These are phyloP conservation scores for Huso huso DNA, from an alignment of 2,797 vertebrate species.

Conservation along the genomic window DNA sequence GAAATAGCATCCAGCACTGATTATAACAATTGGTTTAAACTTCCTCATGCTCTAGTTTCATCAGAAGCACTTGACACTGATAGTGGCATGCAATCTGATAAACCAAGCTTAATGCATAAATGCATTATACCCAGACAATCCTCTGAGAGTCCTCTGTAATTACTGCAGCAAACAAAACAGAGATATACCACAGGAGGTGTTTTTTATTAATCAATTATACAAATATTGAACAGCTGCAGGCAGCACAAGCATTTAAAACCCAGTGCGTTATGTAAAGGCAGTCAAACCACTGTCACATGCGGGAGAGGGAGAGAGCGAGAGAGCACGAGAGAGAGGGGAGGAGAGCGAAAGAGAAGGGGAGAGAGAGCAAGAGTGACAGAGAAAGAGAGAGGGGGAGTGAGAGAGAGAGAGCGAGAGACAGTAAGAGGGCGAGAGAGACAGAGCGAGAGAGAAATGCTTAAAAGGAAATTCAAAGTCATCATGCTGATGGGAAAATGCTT, in stretches of 20 bases:
- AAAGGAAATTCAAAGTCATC: conserved; percentile 15
- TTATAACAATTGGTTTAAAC: background rate
- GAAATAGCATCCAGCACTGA: background rate
- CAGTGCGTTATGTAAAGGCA: background rate
- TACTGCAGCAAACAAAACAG: too few species aligned
- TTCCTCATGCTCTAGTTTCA: background rate
- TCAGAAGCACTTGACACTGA: too few species aligned
- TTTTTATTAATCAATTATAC: too few species aligned
- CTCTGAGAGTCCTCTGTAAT: too few species aligned
- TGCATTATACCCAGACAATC: too few species aligned
- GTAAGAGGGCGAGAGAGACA: conserved; percentile 1
- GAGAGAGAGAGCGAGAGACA: conserved; percentile 13
- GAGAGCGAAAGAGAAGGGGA: accelerated
- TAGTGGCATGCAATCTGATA: too few species aligned
- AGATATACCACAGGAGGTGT: too few species aligned
- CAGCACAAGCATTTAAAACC: too few species aligned
- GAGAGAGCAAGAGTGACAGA: accelerated
- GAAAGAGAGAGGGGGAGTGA: background rate
- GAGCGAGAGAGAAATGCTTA: too few species aligned
- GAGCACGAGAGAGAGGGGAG: accelerated
- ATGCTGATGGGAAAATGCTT: conserved; percentile 21
- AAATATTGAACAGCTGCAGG: too few species aligned
- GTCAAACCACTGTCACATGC: background rate
- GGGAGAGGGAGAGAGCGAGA: background rate
- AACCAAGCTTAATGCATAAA: too few species aligned